phyloP scores from a whole-genome alignment of 2,113 vertebrate genomes.

The Phylloscopus trochilus region DNA sequence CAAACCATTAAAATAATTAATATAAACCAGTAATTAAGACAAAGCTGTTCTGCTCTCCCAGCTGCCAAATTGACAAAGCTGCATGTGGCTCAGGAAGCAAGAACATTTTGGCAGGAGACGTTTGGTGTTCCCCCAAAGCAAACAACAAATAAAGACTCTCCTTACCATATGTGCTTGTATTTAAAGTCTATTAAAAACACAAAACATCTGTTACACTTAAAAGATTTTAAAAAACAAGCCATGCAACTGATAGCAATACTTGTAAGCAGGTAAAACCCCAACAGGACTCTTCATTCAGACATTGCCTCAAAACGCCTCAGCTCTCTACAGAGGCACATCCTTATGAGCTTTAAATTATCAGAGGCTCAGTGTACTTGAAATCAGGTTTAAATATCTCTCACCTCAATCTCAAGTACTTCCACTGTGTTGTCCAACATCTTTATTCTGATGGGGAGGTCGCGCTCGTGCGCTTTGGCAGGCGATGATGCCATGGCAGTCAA shows the following conservation, averaged over 20 bases:
- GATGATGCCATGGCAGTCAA: constrained; percentile 43
- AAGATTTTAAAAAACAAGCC: background rate
- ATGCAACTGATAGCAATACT: background rate
- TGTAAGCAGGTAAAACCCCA: background rate
- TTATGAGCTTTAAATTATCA: background rate
- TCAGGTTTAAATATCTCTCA: constrained; percentile 58
- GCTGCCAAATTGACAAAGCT: background rate
- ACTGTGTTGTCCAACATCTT: constrained; percentile 85
- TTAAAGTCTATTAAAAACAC: background rate
- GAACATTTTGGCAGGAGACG: background rate
- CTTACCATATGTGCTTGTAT: background rate
- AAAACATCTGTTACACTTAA: background rate
- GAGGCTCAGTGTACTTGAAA: background rate
- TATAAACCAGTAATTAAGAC: background rate
- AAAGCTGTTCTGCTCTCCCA: background rate
- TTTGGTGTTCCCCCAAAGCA: background rate
- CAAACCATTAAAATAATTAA: background rate
- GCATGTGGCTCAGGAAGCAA: background rate
- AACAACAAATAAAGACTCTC: background rate
- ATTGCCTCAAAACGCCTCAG: rapidly evolving
- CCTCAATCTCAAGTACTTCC: constrained; percentile 85
- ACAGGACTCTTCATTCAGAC: background rate
- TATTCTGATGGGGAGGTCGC: constrained; percentile 77
- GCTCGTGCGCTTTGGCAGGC: constrained; percentile 42
- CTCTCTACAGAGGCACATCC: background rate